phyloP scores from a whole-genome alignment of 1,140 invertebrate genomes.

The Papilio helenus region DNA sequence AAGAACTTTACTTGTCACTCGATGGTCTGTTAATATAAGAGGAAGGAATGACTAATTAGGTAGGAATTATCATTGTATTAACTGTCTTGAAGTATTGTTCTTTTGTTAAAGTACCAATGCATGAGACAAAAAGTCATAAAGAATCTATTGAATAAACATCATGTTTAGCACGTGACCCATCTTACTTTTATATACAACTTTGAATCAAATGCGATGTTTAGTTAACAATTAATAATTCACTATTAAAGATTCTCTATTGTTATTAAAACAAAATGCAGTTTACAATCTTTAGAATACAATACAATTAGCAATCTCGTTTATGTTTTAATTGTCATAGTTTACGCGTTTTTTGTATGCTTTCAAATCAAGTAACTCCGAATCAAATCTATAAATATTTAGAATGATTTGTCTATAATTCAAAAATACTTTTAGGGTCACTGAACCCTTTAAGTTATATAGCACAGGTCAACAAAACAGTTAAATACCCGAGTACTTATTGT shows the following conservation, averaged over 20 bases:
- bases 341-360: background rate
- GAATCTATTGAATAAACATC: background rate
- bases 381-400: too few relatives aligned
- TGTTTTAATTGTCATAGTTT: background rate
- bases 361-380: background rate
- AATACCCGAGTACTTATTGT: background rate
- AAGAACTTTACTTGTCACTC: too few relatives aligned
- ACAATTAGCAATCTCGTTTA: slow-evolving; percentile 1
- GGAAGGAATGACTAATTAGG: background rate
- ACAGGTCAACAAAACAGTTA: background rate
- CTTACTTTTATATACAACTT: background rate
- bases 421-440: background rate
- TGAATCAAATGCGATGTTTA: background rate
- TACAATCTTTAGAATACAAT: background rate
- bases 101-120: background rate
- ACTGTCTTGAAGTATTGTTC: background rate
- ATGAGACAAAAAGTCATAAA: background rate
- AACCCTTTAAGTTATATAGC: background rate
- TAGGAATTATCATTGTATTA: background rate
- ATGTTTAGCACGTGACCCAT: background rate
- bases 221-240: slow-evolving; percentile 11
- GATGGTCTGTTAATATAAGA: background rate
- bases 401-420: too few relatives aligned
- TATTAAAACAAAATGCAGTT: slow-evolving; percentile 7
- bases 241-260: slow-evolving; percentile 1